A percentile compares a stretch with the other conserved stretches of the same genome.
These are phyloP conservation scores for Chloromyia formosa DNA, from an alignment of 2,888 invertebrate species.

Conservation along the genomic window DNA sequence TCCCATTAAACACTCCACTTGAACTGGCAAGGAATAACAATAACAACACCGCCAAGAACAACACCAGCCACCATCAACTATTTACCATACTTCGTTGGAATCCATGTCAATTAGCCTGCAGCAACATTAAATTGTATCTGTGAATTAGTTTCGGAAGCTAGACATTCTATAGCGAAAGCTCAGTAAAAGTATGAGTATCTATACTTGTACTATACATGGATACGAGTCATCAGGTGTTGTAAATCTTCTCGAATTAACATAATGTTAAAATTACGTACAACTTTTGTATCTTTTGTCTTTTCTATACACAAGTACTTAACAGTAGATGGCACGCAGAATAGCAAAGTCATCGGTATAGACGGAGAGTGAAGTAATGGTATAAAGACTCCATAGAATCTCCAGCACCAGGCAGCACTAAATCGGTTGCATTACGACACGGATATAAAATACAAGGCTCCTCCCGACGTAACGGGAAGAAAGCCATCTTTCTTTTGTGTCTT, in stretches of 20 bases:
- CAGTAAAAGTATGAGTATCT: slow-evolving; percentile 21
- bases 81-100: slow-evolving; percentile 20
- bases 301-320: background rate
- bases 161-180: background rate
- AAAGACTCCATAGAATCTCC: background rate
- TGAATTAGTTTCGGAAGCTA: slow-evolving; percentile 38
- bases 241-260: slow-evolving; percentile 42
- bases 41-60: background rate
- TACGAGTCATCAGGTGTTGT: slow-evolving; percentile 38
- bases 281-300: slow-evolving; percentile 34
- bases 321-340: too few species aligned
- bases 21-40: slow-evolving; percentile 2
- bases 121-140: slow-evolving; percentile 40
- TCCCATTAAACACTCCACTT: slow-evolving; percentile 14
- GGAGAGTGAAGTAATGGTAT: too few species aligned
- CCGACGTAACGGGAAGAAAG: background rate
- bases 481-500: background rate
- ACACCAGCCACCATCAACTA: background rate
- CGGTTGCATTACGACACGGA: background rate
- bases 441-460: background rate
- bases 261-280: slow-evolving; percentile 41
- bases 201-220: too few species aligned
- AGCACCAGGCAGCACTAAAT: background rate
- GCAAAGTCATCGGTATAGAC: too few species aligned
- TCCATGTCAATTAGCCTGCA: slow-evolving; percentile 40